Conservation (phyloP, 2,113 vertebrate genomes). For the Vidua chalybeata region DNA sequence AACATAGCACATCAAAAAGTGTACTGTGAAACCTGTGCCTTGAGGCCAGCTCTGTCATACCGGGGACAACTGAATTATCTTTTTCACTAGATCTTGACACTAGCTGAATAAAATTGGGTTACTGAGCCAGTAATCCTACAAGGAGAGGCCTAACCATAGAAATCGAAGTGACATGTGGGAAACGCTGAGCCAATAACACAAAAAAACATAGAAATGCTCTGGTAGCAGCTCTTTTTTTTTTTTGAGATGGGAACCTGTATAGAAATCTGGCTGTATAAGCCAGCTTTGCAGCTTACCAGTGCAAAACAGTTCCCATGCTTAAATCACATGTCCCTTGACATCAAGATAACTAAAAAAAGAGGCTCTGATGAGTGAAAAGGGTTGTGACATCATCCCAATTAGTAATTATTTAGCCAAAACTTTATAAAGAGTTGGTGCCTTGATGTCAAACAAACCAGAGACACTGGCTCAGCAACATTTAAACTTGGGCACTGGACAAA, state of each 20-base stretch:
- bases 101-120: neutral
- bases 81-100: neutral
- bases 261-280: neutral
- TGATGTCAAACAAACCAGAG: neutral
- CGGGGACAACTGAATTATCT: neutral
- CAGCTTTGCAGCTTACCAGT: neutral
- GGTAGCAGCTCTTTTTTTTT: neutral
- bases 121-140: neutral
- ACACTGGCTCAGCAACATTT: neutral
- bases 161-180: neutral
- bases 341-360: neutral
- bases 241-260: neutral
- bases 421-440: neutral
- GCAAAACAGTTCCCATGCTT: neutral
- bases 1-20: neutral
- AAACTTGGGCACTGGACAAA: neutral
- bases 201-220: neutral
- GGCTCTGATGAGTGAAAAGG: neutral
- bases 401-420: neutral
- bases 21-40: neutral
- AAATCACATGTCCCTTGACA: neutral
- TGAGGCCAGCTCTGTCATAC: neutral
- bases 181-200: neutral
- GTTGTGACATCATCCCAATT: neutral
- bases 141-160: neutral